A percentile compares a stretch with the other conserved stretches of the same genome.
Conservation (phyloP, 2,888 invertebrate species). For the Caenorhabditis sp. region DNA sequence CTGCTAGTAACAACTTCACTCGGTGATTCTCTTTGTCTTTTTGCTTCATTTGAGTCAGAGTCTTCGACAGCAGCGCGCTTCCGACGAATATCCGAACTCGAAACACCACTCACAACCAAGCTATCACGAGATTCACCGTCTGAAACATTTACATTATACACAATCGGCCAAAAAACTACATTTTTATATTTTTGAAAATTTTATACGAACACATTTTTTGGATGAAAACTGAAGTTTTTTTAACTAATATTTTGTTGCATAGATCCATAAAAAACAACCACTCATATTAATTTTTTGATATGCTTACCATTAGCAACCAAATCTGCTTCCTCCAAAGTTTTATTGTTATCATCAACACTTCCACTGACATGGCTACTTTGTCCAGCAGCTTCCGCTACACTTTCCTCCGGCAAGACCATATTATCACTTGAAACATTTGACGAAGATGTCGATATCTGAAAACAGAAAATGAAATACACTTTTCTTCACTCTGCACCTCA, state of each 20-base stretch:
- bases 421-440: conserved; percentile 8
- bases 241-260: too few species aligned
- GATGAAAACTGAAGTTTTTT: too few species aligned
- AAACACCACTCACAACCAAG: conserved; percentile 33
- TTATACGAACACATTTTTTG: too few species aligned
- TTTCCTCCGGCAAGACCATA: conserved; percentile 28
- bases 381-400: conserved; percentile 34
- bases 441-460: conserved; percentile 10
- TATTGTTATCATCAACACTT: conserved; percentile 26
- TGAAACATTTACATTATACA: conserved; percentile 5
- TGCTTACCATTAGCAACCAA: conserved; percentile 15
- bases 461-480: not conserved
- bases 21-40: conserved; percentile 46
- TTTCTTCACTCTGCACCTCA: not conserved
- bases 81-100: conserved; percentile 45
- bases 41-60: conserved; percentile 25
- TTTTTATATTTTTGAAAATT: too few species aligned
- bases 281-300: too few species aligned
- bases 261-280: too few species aligned
- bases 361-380: conserved; percentile 44
- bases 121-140: conserved; percentile 50
- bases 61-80: conserved; percentile 37
- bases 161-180: too few species aligned
- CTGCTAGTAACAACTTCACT: conserved; percentile 51
- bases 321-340: conserved; percentile 7